These are phyloP conservation scores for Lutjanus campechanus DNA, from an alignment of 2,797 vertebrate species.

Conservation along the genomic window DNA sequence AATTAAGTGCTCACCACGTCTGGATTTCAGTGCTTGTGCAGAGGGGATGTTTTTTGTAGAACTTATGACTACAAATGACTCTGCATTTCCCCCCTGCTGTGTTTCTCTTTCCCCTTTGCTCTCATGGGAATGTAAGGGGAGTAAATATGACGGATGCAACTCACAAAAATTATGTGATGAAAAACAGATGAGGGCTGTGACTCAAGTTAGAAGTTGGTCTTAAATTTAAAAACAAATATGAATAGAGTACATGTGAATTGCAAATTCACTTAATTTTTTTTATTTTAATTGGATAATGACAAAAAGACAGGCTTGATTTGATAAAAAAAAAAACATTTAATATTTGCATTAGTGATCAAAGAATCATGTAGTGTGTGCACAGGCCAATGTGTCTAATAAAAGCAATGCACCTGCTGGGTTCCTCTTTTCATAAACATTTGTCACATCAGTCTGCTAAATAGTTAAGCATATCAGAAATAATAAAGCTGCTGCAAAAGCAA, in stretches of 20 bases:
- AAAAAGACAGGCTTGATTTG: neutral
- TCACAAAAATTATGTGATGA: constrained; percentile 4
- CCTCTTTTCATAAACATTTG: neutral
- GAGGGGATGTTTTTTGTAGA: constrained; percentile 45
- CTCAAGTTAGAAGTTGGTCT: neutral
- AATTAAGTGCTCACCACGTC: constrained; percentile 4
- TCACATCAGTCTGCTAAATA: neutral
- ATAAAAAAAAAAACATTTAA: neutral
- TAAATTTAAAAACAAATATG: neutral
- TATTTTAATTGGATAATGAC: neutral
- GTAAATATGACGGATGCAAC: constrained; percentile 36
- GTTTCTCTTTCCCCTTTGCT: constrained; percentile 60
- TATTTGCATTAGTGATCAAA: neutral
- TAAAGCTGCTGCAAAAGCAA: neutral
- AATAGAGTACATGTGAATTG: neutral
- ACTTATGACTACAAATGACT: constrained; percentile 64
- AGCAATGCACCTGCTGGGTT: neutral
- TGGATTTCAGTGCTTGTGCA: constrained; percentile 30
- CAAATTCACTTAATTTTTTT: neutral
- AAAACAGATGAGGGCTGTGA: constrained; percentile 22
- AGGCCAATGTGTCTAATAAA: neutral
- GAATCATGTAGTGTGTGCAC: neutral
- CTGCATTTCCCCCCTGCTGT: constrained; percentile 44
- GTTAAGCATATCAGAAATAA: neutral
- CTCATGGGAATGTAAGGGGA: constrained; percentile 71